phyloP scores from a whole-genome alignment of 2,797 vertebrate species.

The Pyrocephalus nanus region DNA sequence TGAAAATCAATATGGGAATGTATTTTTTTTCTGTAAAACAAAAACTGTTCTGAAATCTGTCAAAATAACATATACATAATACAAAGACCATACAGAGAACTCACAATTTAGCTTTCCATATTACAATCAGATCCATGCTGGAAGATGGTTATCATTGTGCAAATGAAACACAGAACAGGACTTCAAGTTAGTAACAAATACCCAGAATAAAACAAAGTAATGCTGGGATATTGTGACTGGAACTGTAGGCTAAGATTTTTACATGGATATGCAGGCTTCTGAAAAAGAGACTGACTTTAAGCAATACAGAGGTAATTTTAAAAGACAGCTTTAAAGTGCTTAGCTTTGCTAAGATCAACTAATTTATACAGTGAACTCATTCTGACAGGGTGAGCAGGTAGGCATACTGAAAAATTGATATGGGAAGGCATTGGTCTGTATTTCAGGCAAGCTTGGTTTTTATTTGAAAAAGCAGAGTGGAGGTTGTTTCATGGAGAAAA shows the following conservation, averaged over 20 bases:
- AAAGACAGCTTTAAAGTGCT: not conserved
- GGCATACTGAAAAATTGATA: not conserved
- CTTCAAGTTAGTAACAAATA: not conserved
- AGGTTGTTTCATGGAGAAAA: not conserved
- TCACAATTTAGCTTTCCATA: not conserved
- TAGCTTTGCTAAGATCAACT: not conserved
- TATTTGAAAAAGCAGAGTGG: not conserved
- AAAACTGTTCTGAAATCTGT: not conserved
- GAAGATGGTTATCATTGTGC: not conserved
- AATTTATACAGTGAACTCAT: not conserved
- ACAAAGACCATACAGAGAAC: not conserved
- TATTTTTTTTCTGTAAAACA: not conserved
- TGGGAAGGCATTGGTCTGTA: not conserved
- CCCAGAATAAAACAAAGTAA: not conserved
- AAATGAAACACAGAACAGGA: not conserved
- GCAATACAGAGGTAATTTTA: not conserved
- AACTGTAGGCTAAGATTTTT: not conserved
- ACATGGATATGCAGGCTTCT: not conserved
- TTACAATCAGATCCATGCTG: not conserved
- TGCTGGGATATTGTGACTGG: not conserved
- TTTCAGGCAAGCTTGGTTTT: not conserved
- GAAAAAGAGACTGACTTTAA: not conserved
- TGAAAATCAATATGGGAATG: not conserved
- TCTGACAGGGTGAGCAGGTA: not conserved
- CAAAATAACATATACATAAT: not conserved